These are phyloP conservation scores for Chymomyza costata DNA, from an alignment of 1,140 invertebrate species.

Conservation along the genomic window DNA sequence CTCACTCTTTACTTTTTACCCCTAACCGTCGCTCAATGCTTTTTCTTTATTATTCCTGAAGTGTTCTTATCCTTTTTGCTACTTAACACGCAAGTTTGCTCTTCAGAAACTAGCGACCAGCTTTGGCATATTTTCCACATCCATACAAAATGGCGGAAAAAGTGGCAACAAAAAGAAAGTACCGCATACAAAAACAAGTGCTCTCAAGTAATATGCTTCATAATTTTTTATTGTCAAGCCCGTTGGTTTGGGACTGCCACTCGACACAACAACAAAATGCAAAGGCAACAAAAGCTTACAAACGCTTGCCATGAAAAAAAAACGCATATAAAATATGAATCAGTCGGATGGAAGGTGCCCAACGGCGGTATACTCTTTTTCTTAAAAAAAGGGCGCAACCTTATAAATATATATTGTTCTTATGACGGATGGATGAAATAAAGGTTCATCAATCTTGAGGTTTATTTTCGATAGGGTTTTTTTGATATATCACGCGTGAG, in stretches of 20 bases:
- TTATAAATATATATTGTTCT: too few relatives aligned
- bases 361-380: background rate
- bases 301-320: slow-evolving; percentile 28
- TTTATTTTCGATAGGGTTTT: too few relatives aligned
- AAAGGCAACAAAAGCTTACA: slow-evolving; percentile 35
- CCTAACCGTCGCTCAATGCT: too few relatives aligned
- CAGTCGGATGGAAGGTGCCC: too few relatives aligned
- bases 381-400: too few relatives aligned
- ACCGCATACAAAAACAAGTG: slow-evolving; percentile 43
- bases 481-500: too few relatives aligned
- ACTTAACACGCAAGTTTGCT: slow-evolving; percentile 42
- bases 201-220: slow-evolving; percentile 47
- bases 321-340: slow-evolving; percentile 5
- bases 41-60: slow-evolving; percentile 31
- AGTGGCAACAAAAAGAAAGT: slow-evolving; percentile 27
- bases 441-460: too few relatives aligned
- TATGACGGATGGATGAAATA: too few relatives aligned
- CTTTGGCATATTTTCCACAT: slow-evolving; percentile 33
- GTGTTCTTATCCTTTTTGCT: slow-evolving; percentile 31
- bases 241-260: slow-evolving; percentile 31
- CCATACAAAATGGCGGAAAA: slow-evolving; percentile 29
- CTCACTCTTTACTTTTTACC: too few relatives aligned
- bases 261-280: slow-evolving; percentile 6
- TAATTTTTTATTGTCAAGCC: slow-evolving; percentile 48
- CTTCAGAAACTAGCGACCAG: slow-evolving; percentile 37